These are phyloP conservation scores for Ochropleura plecta DNA, from an alignment of 2,888 invertebrate genomes.

Conservation along the genomic window DNA sequence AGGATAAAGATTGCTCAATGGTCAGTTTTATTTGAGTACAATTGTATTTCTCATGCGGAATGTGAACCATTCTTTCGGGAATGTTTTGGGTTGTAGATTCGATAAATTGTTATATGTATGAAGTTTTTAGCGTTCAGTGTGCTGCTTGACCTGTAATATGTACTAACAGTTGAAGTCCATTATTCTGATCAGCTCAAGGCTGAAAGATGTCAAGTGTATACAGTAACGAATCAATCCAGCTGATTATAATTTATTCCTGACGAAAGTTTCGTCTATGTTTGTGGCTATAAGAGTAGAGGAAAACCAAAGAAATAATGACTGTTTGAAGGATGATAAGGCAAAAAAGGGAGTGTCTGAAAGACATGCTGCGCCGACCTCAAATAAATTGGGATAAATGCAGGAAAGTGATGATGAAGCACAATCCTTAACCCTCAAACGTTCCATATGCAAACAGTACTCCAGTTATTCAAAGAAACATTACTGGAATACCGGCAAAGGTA, in stretches of 20 bases:
- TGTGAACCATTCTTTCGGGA: neutral
- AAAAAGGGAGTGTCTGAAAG: too few relatives aligned
- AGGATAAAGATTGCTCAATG: constrained; percentile 10
- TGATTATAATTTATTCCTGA: too few relatives aligned
- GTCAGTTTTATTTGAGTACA: constrained; percentile 33
- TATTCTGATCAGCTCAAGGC: neutral
- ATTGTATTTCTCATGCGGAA: constrained; percentile 15
- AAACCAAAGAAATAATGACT: too few relatives aligned
- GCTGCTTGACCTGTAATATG: too few relatives aligned
- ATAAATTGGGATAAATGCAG: too few relatives aligned
- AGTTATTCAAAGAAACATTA: constrained; percentile 66
- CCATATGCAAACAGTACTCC: constrained; percentile 19
- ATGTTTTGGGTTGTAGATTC: constrained; percentile 15
- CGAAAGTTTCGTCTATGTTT: too few relatives aligned
- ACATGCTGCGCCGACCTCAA: too few relatives aligned
- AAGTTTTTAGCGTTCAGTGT: neutral
- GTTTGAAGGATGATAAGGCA: too few relatives aligned
- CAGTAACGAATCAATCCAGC: neutral
- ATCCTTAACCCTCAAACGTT: constrained; percentile 29
- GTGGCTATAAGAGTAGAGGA: too few relatives aligned
- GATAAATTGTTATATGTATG: neutral
- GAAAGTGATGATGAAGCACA: neutral
- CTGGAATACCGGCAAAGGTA: constrained; percentile 59
- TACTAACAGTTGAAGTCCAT: neutral
- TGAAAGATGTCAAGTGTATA: neutral